Base-by-base conservation (phyloP, 2,888 invertebrate species). In the Proisotoma minuta region DNA sequence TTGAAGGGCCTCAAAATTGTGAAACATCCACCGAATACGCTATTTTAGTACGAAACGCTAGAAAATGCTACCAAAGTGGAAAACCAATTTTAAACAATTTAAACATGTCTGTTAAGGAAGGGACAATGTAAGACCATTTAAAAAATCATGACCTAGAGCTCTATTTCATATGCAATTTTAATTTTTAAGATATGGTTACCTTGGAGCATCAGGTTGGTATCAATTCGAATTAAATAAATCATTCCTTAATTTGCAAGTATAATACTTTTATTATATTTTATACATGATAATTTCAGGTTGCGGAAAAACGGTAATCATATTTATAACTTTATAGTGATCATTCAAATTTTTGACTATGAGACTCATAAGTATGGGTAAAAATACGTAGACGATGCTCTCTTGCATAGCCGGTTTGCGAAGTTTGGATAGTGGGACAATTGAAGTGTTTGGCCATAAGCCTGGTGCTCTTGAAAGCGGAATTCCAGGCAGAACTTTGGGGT, bases 101-200 rank as follows among this genome's bases (percentile, higher is more conserved):
- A 68, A 89, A 89, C 80, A 91, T 94, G 89, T 91, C 91, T 60
- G 94, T 94, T 68, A 88, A 88, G 73, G 90, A 91, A 79, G 94
- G 94, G 75, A 89, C 91, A 71, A 94, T 94, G 93, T 94, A 79
- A 90, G 90, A n/a, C n/a, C 87, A 18, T 3, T 27, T 15, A 20
- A 43, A 34, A 34, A 34, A 15, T 10, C 15, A 34, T 34, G 4
- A 18, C 18, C 18, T 43, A 43, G 20, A 43, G 15, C 20, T 20
- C 4, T 18, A 43, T 43, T 43, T 12, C 15, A 15, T 12, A 18
- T 43, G 18, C 15, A 43, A 43, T 12, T 43, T 5, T 43, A 43
- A 43, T n/a, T n/a, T 43, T 43, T n/a, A n/a, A 43, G 43, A 15
- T 43, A 43, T n/a, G 43, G 43, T 18, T 20, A 18, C 20, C 4